Conservation (phyloP, 2,888 invertebrate genomes). For the Maniola hyperantus region DNA sequence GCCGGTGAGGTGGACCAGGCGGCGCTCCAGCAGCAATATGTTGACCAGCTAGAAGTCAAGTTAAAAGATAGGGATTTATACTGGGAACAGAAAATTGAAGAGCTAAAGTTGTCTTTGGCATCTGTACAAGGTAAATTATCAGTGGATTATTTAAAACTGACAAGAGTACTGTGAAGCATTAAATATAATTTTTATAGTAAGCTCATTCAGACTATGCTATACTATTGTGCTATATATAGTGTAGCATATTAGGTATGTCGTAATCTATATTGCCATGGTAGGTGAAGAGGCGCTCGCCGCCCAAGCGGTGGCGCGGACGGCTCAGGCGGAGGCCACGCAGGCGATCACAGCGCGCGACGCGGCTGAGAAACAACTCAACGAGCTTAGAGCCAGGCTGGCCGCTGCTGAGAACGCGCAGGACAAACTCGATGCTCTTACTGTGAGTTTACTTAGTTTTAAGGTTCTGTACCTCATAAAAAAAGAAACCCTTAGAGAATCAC, state of each 20-base stretch:
- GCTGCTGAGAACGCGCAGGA: slow-evolving; percentile 73
- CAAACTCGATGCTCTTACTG: slow-evolving; percentile 68
- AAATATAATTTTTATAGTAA: no score
- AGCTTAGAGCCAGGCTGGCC: slow-evolving; percentile 58
- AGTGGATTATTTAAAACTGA: neutral
- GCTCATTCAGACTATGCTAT: no score
- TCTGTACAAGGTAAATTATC: slow-evolving; percentile 85
- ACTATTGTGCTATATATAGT: no score
- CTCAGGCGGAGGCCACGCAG: slow-evolving; percentile 69
- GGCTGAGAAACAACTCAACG: slow-evolving; percentile 58
- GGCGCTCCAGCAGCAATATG: slow-evolving; percentile 81
- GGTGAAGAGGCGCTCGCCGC: slow-evolving; percentile 75
- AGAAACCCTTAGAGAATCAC: no score
- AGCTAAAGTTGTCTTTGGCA: slow-evolving; percentile 78
- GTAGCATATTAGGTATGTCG: no score
- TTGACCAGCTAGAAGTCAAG: slow-evolving; percentile 83
- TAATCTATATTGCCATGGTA: slow-evolving; percentile 40
- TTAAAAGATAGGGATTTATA: slow-evolving; percentile 80
- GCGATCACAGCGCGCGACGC: slow-evolving; percentile 60
- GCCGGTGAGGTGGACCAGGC: slow-evolving; percentile 68
- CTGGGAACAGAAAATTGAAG: slow-evolving; percentile 85
- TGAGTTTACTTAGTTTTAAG: slow-evolving; percentile 37
- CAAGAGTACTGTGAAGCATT: no score
- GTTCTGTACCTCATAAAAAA: no score
- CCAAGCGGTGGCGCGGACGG: slow-evolving; percentile 70